A percentile compares a stretch with the other conserved stretches of the same genome.
These are phyloP conservation scores for Oncorhynchus clarkii DNA, from an alignment of 2,113 vertebrate species.

Conservation along the genomic window DNA sequence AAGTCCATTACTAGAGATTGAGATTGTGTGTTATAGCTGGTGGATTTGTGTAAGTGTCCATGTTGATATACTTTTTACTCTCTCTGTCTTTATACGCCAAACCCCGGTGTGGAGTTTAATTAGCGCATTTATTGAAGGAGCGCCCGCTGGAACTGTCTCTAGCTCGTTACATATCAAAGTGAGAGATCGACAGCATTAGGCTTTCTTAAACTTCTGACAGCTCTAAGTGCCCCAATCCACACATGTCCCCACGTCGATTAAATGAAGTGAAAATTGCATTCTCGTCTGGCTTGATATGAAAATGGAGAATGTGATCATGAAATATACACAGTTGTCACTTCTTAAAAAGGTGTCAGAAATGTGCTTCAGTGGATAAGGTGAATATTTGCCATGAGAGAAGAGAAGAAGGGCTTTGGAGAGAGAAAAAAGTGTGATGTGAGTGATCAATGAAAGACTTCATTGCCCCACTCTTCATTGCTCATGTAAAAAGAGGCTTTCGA, in stretches of 20 bases:
- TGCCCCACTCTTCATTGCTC: slow-evolving; percentile 91
- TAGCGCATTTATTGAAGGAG: background rate
- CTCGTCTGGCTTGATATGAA: slow-evolving; percentile 93
- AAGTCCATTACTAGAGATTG: no score
- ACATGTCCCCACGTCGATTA: slow-evolving; percentile 77
- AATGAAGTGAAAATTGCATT: slow-evolving; percentile 98
- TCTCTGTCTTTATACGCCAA: no score
- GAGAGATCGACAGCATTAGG: slow-evolving; percentile 55
- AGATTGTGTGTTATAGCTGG: no score
- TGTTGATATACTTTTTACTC: background rate
- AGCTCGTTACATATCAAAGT: slow-evolving; percentile 26
- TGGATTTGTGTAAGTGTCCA: no score
- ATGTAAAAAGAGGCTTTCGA: slow-evolving; percentile 93
- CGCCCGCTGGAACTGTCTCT: background rate
- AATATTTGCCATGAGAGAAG: slow-evolving; percentile 87
- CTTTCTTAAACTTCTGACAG: slow-evolving; percentile 67
- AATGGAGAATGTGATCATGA: slow-evolving; percentile 93
- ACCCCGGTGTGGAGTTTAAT: slow-evolving; percentile 12
- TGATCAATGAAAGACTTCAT: slow-evolving; percentile 94
- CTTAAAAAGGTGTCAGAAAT: slow-evolving; percentile 94
- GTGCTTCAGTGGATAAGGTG: slow-evolving; percentile 89
- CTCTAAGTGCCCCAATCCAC: slow-evolving; percentile 81
- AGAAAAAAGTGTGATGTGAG: slow-evolving; percentile 87
- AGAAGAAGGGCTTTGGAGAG: slow-evolving; percentile 47
- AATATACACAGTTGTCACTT: slow-evolving; percentile 94